A percentile compares a stretch with the other conserved stretches of the same genome.
Evolutionary conservation across 2,797 vertebrate genomes (phyloP).

Genomic region (Tiaroga cobitis): DNA sequence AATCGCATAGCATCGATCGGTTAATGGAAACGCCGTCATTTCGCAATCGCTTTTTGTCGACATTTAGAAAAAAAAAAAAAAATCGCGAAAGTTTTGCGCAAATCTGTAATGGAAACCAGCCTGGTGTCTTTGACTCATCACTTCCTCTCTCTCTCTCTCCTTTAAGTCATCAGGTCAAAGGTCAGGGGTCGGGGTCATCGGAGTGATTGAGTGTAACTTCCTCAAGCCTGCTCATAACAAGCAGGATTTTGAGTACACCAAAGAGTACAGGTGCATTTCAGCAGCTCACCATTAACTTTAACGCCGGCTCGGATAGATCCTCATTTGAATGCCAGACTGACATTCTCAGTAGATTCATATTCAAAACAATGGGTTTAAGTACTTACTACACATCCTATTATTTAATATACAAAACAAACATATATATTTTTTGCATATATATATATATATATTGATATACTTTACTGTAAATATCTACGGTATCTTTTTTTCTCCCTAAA

Average conservation of each 20-base stretch:
- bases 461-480: too few relatives aligned
- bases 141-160: not conserved
- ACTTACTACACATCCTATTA: too few relatives aligned
- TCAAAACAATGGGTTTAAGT: not conserved
- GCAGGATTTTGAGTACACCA: conserved; percentile 87
- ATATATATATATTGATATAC: too few relatives aligned
- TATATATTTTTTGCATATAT: too few relatives aligned
- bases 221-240: conserved; percentile 85
- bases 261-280: conserved; percentile 79
- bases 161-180: conserved; percentile 74
- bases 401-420: too few relatives aligned
- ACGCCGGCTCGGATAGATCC: not conserved
- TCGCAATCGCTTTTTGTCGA: too few relatives aligned
- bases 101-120: too few relatives aligned
- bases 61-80: too few relatives aligned
- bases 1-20: too few relatives aligned
- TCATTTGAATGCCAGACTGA: not conserved
- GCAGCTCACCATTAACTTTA: not conserved
- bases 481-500: not conserved
- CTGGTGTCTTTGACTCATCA: not conserved
- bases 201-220: conserved; percentile 85
- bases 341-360: not conserved
- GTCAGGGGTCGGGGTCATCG: conserved; percentile 81
- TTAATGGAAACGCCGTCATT: too few relatives aligned
- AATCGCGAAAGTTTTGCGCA: too few relatives aligned